Percentiles rank a stretch among this genome's conserved stretches.
Evolutionary conservation across 35 echinoderm and acorn worm genomes (phyloP).

Genomic region (Apostichopus japonicus): DNA sequence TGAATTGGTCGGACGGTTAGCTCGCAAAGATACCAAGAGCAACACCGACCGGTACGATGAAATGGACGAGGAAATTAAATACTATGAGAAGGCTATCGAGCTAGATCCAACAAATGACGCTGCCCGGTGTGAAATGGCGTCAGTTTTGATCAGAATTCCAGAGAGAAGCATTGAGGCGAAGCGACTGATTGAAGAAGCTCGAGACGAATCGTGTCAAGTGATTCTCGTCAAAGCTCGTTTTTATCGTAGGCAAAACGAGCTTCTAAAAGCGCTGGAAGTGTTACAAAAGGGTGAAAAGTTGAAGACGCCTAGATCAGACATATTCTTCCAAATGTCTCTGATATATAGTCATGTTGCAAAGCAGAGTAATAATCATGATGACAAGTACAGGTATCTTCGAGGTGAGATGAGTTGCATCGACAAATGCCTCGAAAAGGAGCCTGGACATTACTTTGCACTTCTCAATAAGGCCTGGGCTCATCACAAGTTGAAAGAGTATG

Average conservation of each 20-base stretch:
- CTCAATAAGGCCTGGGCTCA: background rate
- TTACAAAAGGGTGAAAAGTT: slow-evolving; percentile 3
- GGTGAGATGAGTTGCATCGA: background rate
- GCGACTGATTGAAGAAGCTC: background rate
- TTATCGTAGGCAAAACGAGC: slow-evolving; percentile 1
- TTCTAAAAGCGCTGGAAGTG: background rate
- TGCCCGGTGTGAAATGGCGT: background rate
- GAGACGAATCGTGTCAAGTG: background rate
- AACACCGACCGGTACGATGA: background rate
- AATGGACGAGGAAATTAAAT: slow-evolving; percentile 20
- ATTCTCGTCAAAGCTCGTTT: slow-evolving; percentile 19
- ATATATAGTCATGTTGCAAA: background rate
- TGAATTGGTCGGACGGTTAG: background rate
- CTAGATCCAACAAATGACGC: slow-evolving; percentile 15
- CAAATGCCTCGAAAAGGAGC: background rate
- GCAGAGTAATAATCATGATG: background rate
- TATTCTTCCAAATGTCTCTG: slow-evolving; percentile 15
- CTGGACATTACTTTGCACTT: background rate
- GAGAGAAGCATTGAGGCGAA: background rate
- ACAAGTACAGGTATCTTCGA: background rate
- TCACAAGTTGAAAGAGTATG: background rate
- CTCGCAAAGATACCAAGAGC: background rate
- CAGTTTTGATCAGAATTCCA: background rate
- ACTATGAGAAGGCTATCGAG: slow-evolving; percentile 16
- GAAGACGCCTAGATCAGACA: slow-evolving; percentile 4